These are phyloP conservation scores for Cephalopterus ornatus DNA, from an alignment of 2,113 vertebrate species.

Conservation along the genomic window DNA sequence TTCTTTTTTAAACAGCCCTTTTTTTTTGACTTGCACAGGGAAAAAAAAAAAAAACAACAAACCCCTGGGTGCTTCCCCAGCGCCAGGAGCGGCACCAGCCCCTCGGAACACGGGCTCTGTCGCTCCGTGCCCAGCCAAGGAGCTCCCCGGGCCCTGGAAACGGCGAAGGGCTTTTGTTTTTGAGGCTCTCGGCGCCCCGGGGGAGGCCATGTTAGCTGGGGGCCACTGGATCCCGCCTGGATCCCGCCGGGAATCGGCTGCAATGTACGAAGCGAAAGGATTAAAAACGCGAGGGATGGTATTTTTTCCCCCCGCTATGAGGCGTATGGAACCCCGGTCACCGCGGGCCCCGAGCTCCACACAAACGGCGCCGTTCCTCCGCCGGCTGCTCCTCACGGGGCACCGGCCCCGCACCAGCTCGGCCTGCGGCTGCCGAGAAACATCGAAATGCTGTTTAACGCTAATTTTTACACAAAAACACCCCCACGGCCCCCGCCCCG, in stretches of 20 bases:
- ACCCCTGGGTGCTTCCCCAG: neutral
- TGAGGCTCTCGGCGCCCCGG: neutral
- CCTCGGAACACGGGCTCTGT: neutral
- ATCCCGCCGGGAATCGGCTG: neutral
- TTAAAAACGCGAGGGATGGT: neutral
- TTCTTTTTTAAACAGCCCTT: neutral
- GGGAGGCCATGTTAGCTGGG: neutral
- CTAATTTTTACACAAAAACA: neutral
- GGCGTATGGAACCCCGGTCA: no score
- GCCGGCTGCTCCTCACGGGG: neutral
- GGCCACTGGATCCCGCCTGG: neutral
- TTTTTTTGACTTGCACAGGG: neutral
- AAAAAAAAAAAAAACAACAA: neutral
- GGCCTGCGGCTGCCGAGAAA: neutral
- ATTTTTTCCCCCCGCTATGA: no score
- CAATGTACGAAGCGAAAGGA: neutral
- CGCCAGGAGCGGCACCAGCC: neutral
- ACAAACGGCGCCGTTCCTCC: neutral
- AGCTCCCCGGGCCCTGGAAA: neutral
- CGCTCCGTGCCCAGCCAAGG: neutral
- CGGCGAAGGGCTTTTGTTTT: neutral
- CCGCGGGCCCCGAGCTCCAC: no score
- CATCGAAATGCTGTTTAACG: accelerated
- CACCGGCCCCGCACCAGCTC: neutral
- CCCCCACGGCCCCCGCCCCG: neutral